Evolutionary conservation across 2,888 invertebrate genomes (phyloP), one percentile per base, ranked within the genome.

Genomic region (Pachliopta kotzebuea): DNA sequence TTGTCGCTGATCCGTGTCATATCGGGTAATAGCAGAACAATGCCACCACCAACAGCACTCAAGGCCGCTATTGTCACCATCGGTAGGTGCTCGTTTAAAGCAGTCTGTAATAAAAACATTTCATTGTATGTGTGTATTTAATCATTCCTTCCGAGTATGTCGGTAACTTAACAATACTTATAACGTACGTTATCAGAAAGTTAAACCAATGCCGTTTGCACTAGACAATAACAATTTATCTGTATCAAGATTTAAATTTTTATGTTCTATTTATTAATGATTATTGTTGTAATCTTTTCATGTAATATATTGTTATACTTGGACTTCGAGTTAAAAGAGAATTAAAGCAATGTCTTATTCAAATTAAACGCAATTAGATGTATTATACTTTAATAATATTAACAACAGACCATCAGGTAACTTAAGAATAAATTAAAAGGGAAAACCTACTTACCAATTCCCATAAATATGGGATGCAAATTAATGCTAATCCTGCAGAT

Each of bases 401-500:
- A 6, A 18, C 8, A 45, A 45, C n/a, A 45, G 42, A 4, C 42
- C 4, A 45, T n/a, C n/a, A 45, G 45, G 9, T n/a, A 45, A n/a
- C n/a, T 45, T 45, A n/a, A 45, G n/a, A 45, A 45, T 45, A 1
- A 45, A 45, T 45, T n/a, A 45, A 6, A 6, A 18, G 6, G 18
- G 6, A 6, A 45, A 45, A n/a, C n/a, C 6, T 1, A 84, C 93
- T 93, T 84, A 96, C 96, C 93, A 96, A 83, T 80, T 94, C 93
- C 92, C 96, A 96, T 70, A 96, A 88, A 83, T 96, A 96, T 8
- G 96, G 96, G 57, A 96, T 95, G 93, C 87, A 84, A 86, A 96
- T 95, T 55, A 96, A 88, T 20, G 96, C 96, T 56, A 96, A 81
- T 18, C 96, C 95, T 1, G 96, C 95, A 2, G 96, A 93, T 60